These are phyloP conservation scores for Fundulus diaphanus DNA, from an alignment of 2,797 vertebrate genomes.

Conservation along the genomic window DNA sequence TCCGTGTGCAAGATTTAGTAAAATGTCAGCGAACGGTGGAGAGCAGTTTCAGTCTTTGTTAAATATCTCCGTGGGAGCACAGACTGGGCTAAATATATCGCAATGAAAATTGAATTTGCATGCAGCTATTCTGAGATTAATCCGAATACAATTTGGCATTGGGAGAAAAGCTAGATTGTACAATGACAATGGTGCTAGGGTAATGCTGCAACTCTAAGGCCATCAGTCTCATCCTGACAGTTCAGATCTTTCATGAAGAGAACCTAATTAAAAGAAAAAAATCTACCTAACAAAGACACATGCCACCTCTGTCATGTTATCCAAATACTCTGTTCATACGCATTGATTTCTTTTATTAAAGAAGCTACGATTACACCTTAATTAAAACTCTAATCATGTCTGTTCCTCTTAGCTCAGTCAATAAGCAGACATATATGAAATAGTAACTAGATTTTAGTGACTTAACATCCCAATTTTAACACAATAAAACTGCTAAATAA, in stretches of 20 bases:
- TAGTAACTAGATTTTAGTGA: no score
- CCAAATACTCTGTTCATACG: constrained; percentile 29
- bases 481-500: no score
- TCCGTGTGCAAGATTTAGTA: constrained; percentile 26
- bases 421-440: not conserved
- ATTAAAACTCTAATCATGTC: constrained; percentile 9
- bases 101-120: constrained; percentile 52
- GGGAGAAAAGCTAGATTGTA: constrained; percentile 1
- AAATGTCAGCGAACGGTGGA: constrained; percentile 23
- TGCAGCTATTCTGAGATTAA: constrained; percentile 34
- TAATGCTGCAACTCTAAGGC: constrained; percentile 3
- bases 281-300: constrained; percentile 42
- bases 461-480: no score
- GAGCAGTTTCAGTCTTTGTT: constrained; percentile 39
- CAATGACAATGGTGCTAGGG: not conserved
- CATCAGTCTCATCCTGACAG: constrained; percentile 24
- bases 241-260: constrained; percentile 34
- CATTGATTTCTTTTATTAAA: not conserved
- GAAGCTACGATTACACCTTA: not conserved
- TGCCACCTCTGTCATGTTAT: constrained; percentile 45
- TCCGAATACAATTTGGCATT: constrained; percentile 4
- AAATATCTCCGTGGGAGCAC: constrained; percentile 37
- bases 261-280: constrained; percentile 41
- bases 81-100: constrained; percentile 55
- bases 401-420: constrained; percentile 6